phyloP scores from a whole-genome alignment of 2,113 vertebrate species.

The Peromyscus polionotus region DNA sequence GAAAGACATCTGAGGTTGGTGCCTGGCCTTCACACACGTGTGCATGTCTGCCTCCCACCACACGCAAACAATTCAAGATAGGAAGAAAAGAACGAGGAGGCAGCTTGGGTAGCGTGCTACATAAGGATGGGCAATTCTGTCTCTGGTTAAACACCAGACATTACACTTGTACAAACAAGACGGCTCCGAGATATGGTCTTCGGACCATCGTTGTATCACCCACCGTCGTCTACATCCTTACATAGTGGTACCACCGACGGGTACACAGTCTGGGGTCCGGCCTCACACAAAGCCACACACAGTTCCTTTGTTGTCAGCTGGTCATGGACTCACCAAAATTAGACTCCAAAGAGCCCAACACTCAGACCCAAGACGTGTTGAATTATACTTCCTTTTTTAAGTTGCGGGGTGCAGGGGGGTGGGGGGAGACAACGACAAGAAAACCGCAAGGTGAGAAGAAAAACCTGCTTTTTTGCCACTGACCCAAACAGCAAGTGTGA shows the following conservation, averaged over 20 bases:
- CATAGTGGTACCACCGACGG: background rate
- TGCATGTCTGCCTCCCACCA: background rate
- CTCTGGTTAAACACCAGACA: background rate
- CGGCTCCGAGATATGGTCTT: background rate
- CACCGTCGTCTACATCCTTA: background rate
- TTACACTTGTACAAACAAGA: background rate
- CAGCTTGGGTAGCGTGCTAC: too few species aligned
- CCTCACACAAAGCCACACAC: background rate
- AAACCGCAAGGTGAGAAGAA: conserved; percentile 77
- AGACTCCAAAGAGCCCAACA: conserved; percentile 5
- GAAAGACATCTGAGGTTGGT: background rate
- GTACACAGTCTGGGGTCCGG: background rate
- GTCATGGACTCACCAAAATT: conserved; percentile 31
- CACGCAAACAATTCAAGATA: too few species aligned
- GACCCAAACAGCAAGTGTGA: conserved; percentile 65
- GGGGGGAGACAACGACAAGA: conserved; percentile 33
- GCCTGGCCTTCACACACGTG: too few species aligned
- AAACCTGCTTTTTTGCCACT: conserved; percentile 66
- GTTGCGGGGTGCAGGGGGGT: background rate
- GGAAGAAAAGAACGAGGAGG: background rate
- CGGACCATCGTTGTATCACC: background rate
- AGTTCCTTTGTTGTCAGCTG: background rate
- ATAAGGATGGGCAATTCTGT: background rate
- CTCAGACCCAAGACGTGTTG: conserved; percentile 35
- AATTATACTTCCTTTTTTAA: conserved; percentile 66